phyloP scores from a whole-genome alignment of 2,888 invertebrate species.

The Torymus tubicola region DNA sequence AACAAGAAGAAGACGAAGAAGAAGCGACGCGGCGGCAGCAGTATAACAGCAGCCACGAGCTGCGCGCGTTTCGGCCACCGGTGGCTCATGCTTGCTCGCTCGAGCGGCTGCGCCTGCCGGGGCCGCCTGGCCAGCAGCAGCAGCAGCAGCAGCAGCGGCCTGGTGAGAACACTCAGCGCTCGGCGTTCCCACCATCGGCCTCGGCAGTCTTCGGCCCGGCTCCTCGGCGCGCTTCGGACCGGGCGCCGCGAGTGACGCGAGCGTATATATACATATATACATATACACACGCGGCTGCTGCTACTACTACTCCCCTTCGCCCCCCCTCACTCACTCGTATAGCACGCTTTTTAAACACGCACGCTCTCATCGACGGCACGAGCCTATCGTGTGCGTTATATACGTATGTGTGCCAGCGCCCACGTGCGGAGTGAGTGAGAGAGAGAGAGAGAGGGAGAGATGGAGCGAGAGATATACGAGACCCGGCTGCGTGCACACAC shows the following conservation, averaged over 20 bases:
- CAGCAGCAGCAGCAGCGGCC: no score
- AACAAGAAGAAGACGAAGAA: conserved; percentile 11
- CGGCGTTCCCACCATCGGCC: conserved; percentile 76
- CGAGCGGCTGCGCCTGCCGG: conserved; percentile 58
- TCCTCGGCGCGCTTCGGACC: conserved; percentile 58
- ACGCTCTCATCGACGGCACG: no score
- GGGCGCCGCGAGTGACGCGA: conserved; percentile 57
- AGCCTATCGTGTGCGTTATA: no score
- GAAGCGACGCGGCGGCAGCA: conserved; percentile 8
- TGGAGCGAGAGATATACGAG: no score
- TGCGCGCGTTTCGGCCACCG: conserved; percentile 40
- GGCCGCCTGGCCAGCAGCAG: conserved; percentile 67
- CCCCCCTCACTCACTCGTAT: conserved; percentile 33
- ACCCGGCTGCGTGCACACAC: no score
- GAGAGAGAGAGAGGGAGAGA: no score
- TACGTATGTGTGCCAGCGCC: no score
- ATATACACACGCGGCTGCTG: conserved; percentile 50
- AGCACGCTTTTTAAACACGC: no score
- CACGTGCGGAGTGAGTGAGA: no score
- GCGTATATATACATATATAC: no score
- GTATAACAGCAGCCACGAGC: conserved; percentile 28
- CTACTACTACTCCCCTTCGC: conserved; percentile 40
- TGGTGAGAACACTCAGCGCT: conserved; percentile 75
- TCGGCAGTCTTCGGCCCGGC: conserved; percentile 68
- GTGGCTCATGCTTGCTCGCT: conserved; percentile 60